Evolutionary conservation across 2,113 vertebrate species (phyloP).

Genomic region (Caretta caretta): DNA sequence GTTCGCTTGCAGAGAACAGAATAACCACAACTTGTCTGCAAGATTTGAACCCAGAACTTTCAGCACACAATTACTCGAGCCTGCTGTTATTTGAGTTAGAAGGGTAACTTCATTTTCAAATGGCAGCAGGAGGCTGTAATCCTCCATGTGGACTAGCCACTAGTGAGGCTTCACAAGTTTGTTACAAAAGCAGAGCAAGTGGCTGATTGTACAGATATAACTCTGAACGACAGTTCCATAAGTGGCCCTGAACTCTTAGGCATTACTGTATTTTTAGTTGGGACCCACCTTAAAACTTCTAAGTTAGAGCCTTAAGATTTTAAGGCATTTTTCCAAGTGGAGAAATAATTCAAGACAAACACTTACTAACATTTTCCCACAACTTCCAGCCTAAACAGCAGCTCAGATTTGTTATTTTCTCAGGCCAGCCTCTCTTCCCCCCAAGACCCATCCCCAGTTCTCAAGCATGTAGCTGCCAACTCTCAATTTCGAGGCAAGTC

Average conservation of each 20-base stretch:
- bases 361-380: neutral
- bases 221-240: neutral
- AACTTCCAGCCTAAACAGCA: neutral
- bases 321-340: neutral
- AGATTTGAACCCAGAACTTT: neutral
- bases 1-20: neutral
- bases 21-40: neutral
- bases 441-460: neutral
- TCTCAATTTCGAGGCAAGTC: neutral
- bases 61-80: neutral
- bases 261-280: neutral
- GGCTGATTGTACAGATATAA: neutral
- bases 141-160: neutral
- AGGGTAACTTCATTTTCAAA: neutral
- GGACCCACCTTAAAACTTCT: neutral
- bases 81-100: neutral
- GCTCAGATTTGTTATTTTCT: neutral
- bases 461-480: neutral
- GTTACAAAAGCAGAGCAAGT: neutral
- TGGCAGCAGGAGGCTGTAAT: neutral
- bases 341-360: neutral
- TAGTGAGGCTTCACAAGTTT: neutral
- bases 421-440: fast-evolving
- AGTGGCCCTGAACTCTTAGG: neutral
- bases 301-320: neutral